phyloP scores from a whole-genome alignment of 2,797 vertebrate species.

The Lithobates sylvaticus region DNA sequence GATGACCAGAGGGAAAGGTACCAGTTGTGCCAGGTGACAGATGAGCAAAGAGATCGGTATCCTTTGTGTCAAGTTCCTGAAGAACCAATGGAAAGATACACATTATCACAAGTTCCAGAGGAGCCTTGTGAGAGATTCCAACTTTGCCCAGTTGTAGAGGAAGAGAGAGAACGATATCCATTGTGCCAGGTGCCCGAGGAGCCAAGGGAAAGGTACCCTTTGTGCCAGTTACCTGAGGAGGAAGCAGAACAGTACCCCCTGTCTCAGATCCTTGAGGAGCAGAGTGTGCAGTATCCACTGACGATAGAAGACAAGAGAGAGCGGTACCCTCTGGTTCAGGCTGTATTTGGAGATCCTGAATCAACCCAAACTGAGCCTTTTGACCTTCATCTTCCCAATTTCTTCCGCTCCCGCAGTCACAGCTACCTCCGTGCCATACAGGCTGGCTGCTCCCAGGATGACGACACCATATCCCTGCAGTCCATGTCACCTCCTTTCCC shows the following conservation, averaged over 20 bases:
- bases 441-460: conserved; percentile 97
- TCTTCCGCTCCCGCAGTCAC: conserved; percentile 98
- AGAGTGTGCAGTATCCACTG: conserved; percentile 33
- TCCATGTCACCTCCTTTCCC: conserved; percentile 91
- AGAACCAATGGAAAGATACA: conserved; percentile 46
- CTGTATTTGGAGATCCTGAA: conserved; percentile 85
- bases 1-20: conserved; percentile 48
- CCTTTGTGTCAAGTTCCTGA: conserved; percentile 46
- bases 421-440: conserved; percentile 99
- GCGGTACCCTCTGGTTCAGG: conserved; percentile 19
- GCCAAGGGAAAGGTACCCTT: conserved; percentile 40
- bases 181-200: conserved; percentile 53
- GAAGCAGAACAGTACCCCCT: conserved; percentile 26
- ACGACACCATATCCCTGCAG: conserved; percentile 90
- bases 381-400: conserved; percentile 92
- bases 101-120: conserved; percentile 47
- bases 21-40: conserved; percentile 39
- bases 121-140: conserved; percentile 47
- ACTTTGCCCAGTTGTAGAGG: conserved; percentile 42
- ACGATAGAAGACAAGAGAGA: conserved; percentile 14
- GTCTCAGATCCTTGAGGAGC: conserved; percentile 25
- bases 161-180: conserved; percentile 47
- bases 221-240: conserved; percentile 32
- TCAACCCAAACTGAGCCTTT: conserved; percentile 86
- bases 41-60: conserved; percentile 51